phyloP scores from a whole-genome alignment of 1,140 invertebrate genomes.

The Zaprionus davidi region DNA sequence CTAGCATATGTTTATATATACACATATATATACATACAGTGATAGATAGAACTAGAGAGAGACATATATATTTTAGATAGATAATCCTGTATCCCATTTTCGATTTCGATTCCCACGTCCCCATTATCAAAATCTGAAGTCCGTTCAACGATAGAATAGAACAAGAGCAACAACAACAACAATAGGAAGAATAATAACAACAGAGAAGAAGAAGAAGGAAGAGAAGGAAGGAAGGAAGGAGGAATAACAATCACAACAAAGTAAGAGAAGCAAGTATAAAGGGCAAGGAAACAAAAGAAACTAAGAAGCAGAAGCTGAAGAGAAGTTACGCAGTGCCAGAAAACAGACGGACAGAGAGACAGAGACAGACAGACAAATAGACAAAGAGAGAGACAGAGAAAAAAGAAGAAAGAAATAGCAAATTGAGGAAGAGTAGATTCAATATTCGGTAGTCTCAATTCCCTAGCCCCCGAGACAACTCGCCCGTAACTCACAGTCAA shows the following conservation, averaged over 20 bases:
- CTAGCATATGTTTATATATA: constrained; percentile 1
- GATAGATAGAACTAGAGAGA: neutral
- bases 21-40: neutral
- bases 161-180: neutral
- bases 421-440: no score
- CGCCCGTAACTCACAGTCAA: neutral
- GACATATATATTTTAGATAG: constrained; percentile 1
- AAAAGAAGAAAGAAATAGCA: neutral
- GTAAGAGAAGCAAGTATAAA: neutral
- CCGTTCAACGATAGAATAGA: neutral
- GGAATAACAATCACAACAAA: neutral
- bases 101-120: neutral
- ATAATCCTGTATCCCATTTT: constrained; percentile 14
- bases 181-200: neutral
- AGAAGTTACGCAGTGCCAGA: neutral
- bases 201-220: neutral
- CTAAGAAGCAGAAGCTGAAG: neutral
- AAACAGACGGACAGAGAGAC: neutral
- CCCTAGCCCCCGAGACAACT: neutral
- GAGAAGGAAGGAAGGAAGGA: neutral
- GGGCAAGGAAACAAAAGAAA: neutral
- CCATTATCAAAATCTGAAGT: constrained; percentile 11
- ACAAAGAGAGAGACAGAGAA: neutral
- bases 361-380: neutral
- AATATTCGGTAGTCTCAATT: no score